These are phyloP conservation scores for Dipus sagitta DNA, from an alignment of 2,797 vertebrate genomes.

Conservation along the genomic window DNA sequence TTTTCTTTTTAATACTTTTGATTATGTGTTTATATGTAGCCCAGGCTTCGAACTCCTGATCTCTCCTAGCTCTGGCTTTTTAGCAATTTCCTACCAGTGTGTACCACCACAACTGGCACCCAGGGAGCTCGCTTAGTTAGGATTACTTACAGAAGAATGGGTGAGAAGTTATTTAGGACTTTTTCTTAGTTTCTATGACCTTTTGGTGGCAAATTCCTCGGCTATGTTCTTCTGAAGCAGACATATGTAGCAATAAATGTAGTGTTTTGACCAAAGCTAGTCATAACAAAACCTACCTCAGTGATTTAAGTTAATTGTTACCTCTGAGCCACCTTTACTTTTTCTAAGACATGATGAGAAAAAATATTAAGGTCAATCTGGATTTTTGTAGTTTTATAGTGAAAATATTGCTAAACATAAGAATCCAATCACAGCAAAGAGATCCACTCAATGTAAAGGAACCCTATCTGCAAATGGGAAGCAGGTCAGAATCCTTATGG, in stretches of 20 bases:
- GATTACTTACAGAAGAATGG: no score
- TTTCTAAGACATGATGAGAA: not conserved
- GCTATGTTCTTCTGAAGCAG: not conserved
- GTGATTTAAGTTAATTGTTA: not conserved
- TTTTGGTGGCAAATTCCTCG: not conserved
- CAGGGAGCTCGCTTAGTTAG: no score
- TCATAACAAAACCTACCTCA: not conserved
- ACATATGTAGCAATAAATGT: not conserved
- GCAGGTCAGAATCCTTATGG: no score
- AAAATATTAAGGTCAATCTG: not conserved
- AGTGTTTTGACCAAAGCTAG: not conserved
- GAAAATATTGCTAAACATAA: not conserved
- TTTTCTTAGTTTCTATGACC: not conserved
- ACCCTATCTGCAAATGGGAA: no score
- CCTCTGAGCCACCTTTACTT: not conserved
- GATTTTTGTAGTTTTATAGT: conserved; percentile 19
- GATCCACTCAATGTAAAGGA: no score
- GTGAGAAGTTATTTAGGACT: not conserved
- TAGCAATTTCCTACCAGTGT: no score
- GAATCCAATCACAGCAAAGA: not conserved
- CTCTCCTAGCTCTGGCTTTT: no score
- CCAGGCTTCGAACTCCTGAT: no score
- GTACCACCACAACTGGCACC: no score
- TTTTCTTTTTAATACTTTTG: no score
- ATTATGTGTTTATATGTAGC: no score